phyloP scores from a whole-genome alignment of 1,140 invertebrate genomes.

The Homarus americanus region DNA sequence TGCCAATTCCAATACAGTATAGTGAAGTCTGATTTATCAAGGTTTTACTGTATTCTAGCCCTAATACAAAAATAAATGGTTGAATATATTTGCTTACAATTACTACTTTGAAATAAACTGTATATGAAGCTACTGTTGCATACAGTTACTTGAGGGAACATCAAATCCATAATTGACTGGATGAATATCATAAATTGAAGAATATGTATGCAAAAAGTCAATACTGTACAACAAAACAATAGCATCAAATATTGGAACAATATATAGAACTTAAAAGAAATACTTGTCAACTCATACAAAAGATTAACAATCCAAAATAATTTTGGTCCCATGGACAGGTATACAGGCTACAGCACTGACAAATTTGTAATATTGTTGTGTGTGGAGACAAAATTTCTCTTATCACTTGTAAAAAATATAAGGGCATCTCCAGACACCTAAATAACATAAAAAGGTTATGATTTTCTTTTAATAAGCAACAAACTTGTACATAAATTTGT shows the following conservation, averaged over 20 bases:
- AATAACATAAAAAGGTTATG: neutral
- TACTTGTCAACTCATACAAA: neutral
- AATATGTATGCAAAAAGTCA: neutral
- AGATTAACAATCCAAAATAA: neutral
- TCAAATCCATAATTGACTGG: neutral
- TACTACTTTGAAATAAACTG: neutral
- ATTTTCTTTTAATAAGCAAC: neutral
- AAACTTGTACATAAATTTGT: neutral
- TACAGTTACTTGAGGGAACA: neutral
- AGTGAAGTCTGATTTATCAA: too few relatives aligned
- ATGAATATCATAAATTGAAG: neutral
- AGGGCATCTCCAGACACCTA: neutral
- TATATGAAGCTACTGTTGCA: neutral
- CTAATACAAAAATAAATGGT: conserved; percentile 37
- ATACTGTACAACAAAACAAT: conserved; percentile 4
- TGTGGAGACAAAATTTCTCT: neutral
- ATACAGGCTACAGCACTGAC: neutral
- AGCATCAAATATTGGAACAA: neutral
- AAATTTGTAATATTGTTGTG: neutral
- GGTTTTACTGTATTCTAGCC: too few relatives aligned
- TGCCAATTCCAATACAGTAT: too few relatives aligned
- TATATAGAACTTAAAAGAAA: too few relatives aligned
- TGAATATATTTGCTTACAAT: neutral
- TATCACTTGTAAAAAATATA: neutral
- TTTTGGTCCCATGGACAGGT: conserved; percentile 15